A percentile compares a stretch with the other conserved stretches of the same genome.
These are phyloP conservation scores for Apocrypta bakeri DNA, from an alignment of 1,140 invertebrate genomes.

Conservation along the genomic window DNA sequence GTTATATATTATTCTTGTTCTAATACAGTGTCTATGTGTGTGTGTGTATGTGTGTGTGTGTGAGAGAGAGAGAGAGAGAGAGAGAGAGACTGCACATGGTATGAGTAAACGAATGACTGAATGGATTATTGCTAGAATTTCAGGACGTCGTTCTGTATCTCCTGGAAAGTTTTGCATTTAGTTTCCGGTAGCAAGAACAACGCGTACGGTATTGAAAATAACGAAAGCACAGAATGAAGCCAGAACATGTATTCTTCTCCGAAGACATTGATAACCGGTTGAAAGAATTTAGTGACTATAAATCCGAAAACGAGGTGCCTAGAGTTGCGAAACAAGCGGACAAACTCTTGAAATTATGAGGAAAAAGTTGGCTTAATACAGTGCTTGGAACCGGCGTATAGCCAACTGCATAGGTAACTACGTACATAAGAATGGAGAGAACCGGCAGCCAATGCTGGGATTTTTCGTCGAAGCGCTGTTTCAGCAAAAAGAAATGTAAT, in stretches of 20 bases:
- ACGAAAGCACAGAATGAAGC: conserved; percentile 81
- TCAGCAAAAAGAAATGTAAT: conserved; percentile 78
- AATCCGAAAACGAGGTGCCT: conserved; percentile 83
- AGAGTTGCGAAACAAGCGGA: conserved; percentile 82
- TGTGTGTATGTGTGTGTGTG: no score
- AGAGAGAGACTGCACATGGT: no score
- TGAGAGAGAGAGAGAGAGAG: no score
- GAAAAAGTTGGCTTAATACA: conserved; percentile 83
- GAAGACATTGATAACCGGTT: conserved; percentile 76
- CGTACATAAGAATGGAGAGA: conserved; percentile 41
- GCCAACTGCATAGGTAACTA: conserved; percentile 76
- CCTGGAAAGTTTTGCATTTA: conserved; percentile 82
- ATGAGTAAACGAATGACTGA: no score
- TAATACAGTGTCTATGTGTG: no score
- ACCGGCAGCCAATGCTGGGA: conserved; percentile 55
- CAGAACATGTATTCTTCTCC: conserved; percentile 83
- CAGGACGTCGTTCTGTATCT: conserved; percentile 47
- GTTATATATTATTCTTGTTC: no score
- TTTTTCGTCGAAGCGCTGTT: conserved; percentile 68
- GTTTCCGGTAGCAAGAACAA: conserved; percentile 83
- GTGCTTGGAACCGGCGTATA: conserved; percentile 82
- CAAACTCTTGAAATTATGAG: conserved; percentile 79
- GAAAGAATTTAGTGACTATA: conserved; percentile 82
- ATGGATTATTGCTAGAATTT: neutral
- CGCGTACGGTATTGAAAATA: conserved; percentile 73